These are phyloP conservation scores for Etia nguti DNA, from an alignment of 2,113 vertebrate genomes.

Conservation along the genomic window DNA sequence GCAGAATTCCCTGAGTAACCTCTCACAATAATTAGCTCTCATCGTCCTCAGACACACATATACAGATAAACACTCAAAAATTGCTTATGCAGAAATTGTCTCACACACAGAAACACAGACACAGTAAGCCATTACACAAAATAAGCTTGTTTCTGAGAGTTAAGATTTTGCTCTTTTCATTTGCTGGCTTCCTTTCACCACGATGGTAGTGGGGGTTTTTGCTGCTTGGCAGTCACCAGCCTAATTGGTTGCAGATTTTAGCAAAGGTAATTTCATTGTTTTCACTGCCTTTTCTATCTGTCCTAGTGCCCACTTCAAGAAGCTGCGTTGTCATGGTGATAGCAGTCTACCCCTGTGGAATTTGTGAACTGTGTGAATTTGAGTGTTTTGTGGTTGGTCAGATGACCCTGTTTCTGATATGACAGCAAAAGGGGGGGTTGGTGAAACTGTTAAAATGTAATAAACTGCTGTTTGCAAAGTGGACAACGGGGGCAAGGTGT, in stretches of 20 bases:
- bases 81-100: background rate
- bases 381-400: background rate
- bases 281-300: constrained; percentile 15
- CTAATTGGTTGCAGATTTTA: constrained; percentile 55
- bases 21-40: constrained; percentile 64
- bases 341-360: constrained; percentile 7
- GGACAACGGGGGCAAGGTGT: background rate
- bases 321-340: constrained; percentile 68
- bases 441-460: background rate
- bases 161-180: constrained; percentile 32
- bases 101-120: background rate
- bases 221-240: constrained; percentile 8
- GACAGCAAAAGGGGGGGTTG: background rate
- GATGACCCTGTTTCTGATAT: background rate
- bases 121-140: background rate
- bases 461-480: background rate
- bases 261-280: constrained; percentile 65
- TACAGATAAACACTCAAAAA: constrained; percentile 27
- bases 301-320: constrained; percentile 4
- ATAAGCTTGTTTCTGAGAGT: background rate
- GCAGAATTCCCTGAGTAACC: constrained; percentile 35
- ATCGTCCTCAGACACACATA: constrained; percentile 3
- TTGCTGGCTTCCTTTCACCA: background rate
- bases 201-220: background rate
- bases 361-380: background rate